A percentile compares a stretch with the other conserved stretches of the same genome.
Evolutionary conservation across 2,888 invertebrate species (phyloP).

Genomic region (Agrochola lota): DNA sequence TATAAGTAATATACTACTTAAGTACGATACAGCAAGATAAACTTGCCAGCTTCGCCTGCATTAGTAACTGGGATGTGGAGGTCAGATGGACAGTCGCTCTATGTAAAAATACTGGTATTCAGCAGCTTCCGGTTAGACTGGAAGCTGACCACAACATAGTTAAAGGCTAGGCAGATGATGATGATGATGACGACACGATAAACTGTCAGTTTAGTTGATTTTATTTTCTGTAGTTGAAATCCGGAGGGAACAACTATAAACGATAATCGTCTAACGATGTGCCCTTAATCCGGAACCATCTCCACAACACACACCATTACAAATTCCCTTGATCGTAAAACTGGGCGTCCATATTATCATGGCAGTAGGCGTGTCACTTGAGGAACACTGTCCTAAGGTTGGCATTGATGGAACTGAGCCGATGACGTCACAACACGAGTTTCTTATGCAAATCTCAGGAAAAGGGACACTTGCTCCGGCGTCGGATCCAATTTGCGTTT

Average conservation of each 20-base stretch:
- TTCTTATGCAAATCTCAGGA: slow-evolving; percentile 73
- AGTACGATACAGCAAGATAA: too few relatives aligned
- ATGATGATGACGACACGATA: too few relatives aligned
- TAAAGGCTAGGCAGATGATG: too few relatives aligned
- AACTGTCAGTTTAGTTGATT: too few relatives aligned
- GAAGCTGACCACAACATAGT: too few relatives aligned
- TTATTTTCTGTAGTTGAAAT: too few relatives aligned
- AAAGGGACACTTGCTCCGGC: slow-evolving; percentile 70
- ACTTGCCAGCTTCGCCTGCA: too few relatives aligned
- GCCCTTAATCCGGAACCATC: background rate
- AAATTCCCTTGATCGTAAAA: slow-evolving; percentile 23
- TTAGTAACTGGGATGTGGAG: too few relatives aligned
- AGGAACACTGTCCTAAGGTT: slow-evolving; percentile 51
- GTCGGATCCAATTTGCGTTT: slow-evolving; percentile 75
- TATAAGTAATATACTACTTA: too few relatives aligned
- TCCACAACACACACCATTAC: background rate
- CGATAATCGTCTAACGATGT: background rate
- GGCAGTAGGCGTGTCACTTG: slow-evolving; percentile 46
- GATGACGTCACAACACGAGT: slow-evolving; percentile 64
- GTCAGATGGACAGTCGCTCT: too few relatives aligned
- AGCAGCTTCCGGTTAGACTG: too few relatives aligned
- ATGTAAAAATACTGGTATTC: too few relatives aligned
- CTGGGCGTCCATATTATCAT: slow-evolving; percentile 12
- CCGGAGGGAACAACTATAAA: background rate
- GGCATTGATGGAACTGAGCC: slow-evolving; percentile 63